Conservation (phyloP, 2,797 vertebrate genomes). For the Nothura maculosa region DNA sequence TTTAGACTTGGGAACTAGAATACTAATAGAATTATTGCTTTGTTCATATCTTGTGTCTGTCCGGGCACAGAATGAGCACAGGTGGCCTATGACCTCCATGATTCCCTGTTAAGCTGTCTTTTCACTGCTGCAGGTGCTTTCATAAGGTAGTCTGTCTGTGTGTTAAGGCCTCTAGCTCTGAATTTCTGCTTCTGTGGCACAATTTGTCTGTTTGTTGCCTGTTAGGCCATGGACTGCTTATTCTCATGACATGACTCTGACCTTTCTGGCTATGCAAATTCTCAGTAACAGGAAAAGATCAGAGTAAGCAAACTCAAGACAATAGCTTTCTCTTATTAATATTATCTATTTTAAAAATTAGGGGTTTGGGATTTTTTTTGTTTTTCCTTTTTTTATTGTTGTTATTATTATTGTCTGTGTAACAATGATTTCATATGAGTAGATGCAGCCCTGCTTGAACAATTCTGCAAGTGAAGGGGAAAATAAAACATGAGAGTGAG, state of each 20-base stretch:
- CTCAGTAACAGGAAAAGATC: background rate
- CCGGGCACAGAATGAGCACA: background rate
- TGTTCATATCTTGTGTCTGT: background rate
- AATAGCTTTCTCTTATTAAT: background rate
- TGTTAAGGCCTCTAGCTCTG: background rate
- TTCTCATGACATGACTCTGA: background rate
- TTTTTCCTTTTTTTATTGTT: background rate
- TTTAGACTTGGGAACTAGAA: background rate
- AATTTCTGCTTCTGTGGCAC: background rate
- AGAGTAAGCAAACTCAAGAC: background rate
- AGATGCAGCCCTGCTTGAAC: background rate
- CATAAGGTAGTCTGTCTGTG: background rate
- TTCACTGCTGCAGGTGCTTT: background rate
- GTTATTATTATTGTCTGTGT: background rate
- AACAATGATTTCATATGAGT: background rate
- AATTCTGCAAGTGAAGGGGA: background rate
- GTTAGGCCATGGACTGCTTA: background rate
- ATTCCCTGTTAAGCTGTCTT: background rate
- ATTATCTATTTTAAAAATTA: background rate
- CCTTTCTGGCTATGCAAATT: background rate
- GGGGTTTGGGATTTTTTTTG: background rate
- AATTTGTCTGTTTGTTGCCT: rapidly evolving
- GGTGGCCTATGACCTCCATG: background rate
- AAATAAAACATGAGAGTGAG: background rate
- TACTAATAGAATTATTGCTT: background rate